These are phyloP conservation scores for Gonocerus acuteangulatus DNA, from an alignment of 2,888 invertebrate genomes.

Conservation along the genomic window DNA sequence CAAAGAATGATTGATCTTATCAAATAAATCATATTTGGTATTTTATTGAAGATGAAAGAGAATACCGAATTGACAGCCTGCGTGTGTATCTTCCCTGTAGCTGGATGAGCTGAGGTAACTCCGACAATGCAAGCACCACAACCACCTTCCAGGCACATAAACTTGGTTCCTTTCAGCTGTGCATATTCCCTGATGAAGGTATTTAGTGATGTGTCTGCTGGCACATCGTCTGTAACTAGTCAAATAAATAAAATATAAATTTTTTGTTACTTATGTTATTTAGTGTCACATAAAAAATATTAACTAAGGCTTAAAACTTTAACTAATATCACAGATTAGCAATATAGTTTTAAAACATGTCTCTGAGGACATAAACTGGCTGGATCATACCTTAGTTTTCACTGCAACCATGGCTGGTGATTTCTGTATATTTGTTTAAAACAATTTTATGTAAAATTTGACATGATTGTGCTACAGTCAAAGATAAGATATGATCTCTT, in stretches of 20 bases:
- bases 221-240: conserved; percentile 31
- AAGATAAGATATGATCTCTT: too few species aligned
- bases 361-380: too few species aligned
- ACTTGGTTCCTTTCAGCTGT: conserved; percentile 59
- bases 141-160: conserved; percentile 65
- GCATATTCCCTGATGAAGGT: conserved; percentile 55
- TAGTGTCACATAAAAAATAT: neutral
- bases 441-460: too few species aligned
- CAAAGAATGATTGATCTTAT: too few species aligned
- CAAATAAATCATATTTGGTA: too few species aligned
- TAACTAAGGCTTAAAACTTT: neutral
- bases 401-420: too few species aligned
- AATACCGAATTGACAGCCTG: conserved; percentile 38
- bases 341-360: too few species aligned
- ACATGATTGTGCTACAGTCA: too few species aligned
- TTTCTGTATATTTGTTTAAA: too few species aligned
- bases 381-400: too few species aligned
- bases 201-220: conserved; percentile 54
- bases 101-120: conserved; percentile 39
- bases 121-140: conserved; percentile 57
- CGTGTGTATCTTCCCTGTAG: conserved; percentile 24
- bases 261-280: neutral
- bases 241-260: neutral
- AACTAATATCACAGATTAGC: neutral
- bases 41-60: too few species aligned